Evolutionary conservation across 23 tunicate species (phyloP), one percentile per base, ranked within the genome.

Genomic region (Trididemnum miniatum): DNA sequence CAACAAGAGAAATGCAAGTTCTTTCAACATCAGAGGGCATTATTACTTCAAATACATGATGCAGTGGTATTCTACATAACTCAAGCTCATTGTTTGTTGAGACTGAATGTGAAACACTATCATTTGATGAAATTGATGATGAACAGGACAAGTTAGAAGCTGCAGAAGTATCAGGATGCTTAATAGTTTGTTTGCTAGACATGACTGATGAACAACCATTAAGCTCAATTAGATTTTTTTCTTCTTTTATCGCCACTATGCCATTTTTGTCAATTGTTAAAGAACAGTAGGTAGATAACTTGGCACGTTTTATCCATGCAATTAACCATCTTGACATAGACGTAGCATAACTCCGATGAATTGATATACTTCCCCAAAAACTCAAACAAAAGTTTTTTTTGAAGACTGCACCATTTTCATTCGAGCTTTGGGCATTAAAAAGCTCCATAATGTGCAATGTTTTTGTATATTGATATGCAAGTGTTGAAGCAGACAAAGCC

Each of bases 291-390:
- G 59, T 5, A 7, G 51, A 26, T 1, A 67, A 35, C 12, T 83
- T 73, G 27, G 1, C 51, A 29, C n/a, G 35, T 34, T 84, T 82
- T 33, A 89, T 65, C 34, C 65, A 79, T 2, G 82, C 85, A 20
- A 64, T 51, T 32, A 89, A 30, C 95, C 95, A 89, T 32, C 35
- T 83, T 33, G 66, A 51, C 95, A 89, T 83, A 2, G 85, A 79
- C 31, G 71, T 73, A 24, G 81, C 34, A 73, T 83, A 83, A 1
- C 50, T 9, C 18, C 81, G 87, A 74, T 83, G 73, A 7, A 83
- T 35, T 35, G 60, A 25, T 18, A 83, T 15, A 36, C 28, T 35
- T 20, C 87, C 87, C 35, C 73, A 28, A 52, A 57, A 83, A 33
- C 60, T 39, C 5, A 74, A 59, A 39, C 20, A 73, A 39, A 22